These are phyloP conservation scores for Antheraea mylitta DNA, from an alignment of 1,140 invertebrate genomes.

Conservation along the genomic window DNA sequence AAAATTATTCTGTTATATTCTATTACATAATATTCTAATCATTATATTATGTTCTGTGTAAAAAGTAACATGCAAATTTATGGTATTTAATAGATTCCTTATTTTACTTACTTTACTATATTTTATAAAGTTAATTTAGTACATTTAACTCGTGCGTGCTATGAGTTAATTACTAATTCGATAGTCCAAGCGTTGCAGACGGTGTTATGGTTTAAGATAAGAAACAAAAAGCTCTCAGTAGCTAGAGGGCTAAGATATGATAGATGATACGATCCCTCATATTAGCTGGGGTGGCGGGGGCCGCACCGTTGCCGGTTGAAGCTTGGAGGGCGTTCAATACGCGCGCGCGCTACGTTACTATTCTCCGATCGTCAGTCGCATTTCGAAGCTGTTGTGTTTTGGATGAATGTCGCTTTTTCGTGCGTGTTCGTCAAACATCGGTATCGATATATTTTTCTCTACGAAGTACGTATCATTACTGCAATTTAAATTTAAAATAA, in stretches of 20 bases:
- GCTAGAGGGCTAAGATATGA: conserved; percentile 20
- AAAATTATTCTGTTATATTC: too few relatives aligned
- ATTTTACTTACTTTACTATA: too few relatives aligned
- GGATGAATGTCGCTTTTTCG: conserved; percentile 36
- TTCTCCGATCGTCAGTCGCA: conserved; percentile 63
- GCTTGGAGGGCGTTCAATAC: conserved; percentile 64
- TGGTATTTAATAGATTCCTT: too few relatives aligned
- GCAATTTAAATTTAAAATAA: conserved; percentile 13
- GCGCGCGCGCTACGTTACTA: conserved; percentile 61
- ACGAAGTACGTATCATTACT: conserved; percentile 56
- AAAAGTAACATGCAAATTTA: too few relatives aligned
- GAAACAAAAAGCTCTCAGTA: conserved; percentile 34
- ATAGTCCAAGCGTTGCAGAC: background rate
- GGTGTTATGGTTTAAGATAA: conserved; percentile 22
- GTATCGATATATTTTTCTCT: conserved; percentile 50
- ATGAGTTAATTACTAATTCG: too few relatives aligned
- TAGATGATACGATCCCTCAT: background rate
- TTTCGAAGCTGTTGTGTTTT: conserved; percentile 53
- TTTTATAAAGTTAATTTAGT: too few relatives aligned
- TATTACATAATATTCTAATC: too few relatives aligned
- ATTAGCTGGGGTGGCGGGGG: conserved; percentile 53
- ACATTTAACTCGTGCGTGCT: too few relatives aligned
- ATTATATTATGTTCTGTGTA: too few relatives aligned
- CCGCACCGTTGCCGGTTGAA: conserved; percentile 29
- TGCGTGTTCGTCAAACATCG: conserved; percentile 53